Conservation (phyloP, 1,140 invertebrate species). For the Drosophila willistoni region DNA sequence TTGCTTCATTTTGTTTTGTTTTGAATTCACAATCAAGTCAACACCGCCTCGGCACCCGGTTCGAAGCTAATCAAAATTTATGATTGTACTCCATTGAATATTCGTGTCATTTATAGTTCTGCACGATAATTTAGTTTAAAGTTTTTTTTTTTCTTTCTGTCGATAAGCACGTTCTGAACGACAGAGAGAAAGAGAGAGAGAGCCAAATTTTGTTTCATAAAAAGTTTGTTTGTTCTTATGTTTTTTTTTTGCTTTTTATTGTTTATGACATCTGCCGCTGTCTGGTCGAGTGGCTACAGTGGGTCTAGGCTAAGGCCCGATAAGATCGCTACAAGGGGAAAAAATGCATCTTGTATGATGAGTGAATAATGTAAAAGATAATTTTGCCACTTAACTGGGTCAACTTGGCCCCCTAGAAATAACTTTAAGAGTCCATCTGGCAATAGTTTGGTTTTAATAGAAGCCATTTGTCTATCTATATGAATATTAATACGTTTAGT, state of each 20-base stretch:
- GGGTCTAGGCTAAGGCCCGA: conserved; percentile 6
- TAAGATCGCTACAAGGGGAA: not conserved
- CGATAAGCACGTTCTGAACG: conserved; percentile 10
- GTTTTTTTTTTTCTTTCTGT: not conserved
- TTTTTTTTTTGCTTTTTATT: not conserved
- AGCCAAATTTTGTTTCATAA: not conserved
- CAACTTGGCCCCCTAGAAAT: not conserved
- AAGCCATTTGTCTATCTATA: too few relatives aligned
- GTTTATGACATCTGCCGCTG: conserved; percentile 3
- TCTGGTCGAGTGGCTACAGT: conserved; percentile 3
- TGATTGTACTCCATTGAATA: conserved; percentile 47
- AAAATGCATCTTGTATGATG: not conserved
- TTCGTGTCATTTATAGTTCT: conserved; percentile 21
- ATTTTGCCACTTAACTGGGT: not conserved
- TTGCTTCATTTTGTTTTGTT: not conserved
- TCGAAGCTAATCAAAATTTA: conserved; percentile 55
- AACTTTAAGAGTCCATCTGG: not conserved
- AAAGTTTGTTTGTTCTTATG: conserved; percentile 1
- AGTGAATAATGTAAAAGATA: conserved; percentile 1
- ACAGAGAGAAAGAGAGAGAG: not conserved
- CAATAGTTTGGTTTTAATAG: too few relatives aligned
- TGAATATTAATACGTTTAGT: too few relatives aligned
- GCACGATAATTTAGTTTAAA: conserved; percentile 4
- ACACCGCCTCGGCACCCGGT: conserved; percentile 3
- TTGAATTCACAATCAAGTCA: conserved; percentile 25